Base-by-base conservation (phyloP, 2,113 vertebrate species). In the Aythya baeri region DNA sequence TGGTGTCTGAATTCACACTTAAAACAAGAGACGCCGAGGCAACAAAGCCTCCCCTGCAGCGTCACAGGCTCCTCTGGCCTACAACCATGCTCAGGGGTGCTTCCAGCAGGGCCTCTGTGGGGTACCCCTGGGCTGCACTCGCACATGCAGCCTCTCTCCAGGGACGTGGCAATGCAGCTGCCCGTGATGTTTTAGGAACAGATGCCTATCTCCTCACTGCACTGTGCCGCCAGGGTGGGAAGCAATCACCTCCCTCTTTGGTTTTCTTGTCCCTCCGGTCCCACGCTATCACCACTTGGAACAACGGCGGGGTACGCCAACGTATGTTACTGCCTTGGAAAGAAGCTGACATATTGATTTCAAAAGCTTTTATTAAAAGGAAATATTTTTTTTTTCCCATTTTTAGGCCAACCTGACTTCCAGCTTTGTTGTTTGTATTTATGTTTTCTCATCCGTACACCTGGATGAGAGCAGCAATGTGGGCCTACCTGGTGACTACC, bases 401-500 rank as follows among this genome's bases (percentile, higher is more conserved):
- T 91, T 91, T 86, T 65, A 61, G 50, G 83, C 34, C 66, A 77
- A 55, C 21, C 29, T 95, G 43, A 58, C n/a, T 44, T 26, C 81
- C 29, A 50, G 75, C 34, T 62, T 0, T 41, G 41, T 41, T 41
- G 41, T 41, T 41, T 41, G 41, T 41, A 41, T 41, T 41, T 41
- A 41, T 41, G 41, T 41, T 41, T 41, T 41, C 41, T 41, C 41
- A 41, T 41, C 41, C 41, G 12, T 63, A 55, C 26, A 38, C 38
- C 31, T 55, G 32, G 22, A 34, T 7, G 36, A 81, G 38, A 79
- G 46, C 67, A 88, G 57, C 25, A 23, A 12, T 65, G 14, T 62
- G 91, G 57, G 76, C 77, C 66, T 89, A 86, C 95, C n/a, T 79
- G 68, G 41, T 83, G 62, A 92, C 80, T 91, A 63, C 59, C 84